Evolutionary conservation across 2,113 vertebrate species (phyloP), one percentile per base, ranked within the genome.

Genomic region (Periophthalmodon schlosseri): DNA sequence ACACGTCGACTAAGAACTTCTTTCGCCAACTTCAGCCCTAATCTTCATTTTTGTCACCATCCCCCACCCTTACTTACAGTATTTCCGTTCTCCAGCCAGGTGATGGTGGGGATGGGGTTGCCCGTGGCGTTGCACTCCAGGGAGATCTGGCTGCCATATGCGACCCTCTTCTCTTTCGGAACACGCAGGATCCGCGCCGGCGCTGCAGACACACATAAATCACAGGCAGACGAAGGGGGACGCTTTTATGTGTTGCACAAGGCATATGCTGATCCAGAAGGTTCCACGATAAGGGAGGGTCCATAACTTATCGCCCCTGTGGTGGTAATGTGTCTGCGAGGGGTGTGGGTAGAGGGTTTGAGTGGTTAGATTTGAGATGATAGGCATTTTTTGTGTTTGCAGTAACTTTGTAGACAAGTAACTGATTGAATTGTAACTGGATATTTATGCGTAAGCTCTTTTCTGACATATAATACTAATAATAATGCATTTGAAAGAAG

Each of bases 61-160:
- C 39, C 9, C 10, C 39, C 39, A 44, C 12, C n/a, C 36, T 33
- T 9, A 95, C 96, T 97, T 91, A 99, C 97, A 50, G 95, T 93
- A 90, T 97, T 97, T 72, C 97, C 97, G 10, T 98, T 98, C 93
- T 99, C 97, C 88, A 98, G 92, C 98, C 98, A 99, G 74, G 95
- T 96, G 84, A 99, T 86, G 16, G 94, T 95, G 39, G 98, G 97
- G 47, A 96, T 93, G 24, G 98, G 98, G 86, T 97, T 95, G 34
- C 98, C 98, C 0, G 95, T 95, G 0, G 96, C 97, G 0, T 94
- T 93, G 49, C 98, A 99, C 69, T 92, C 94, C 74, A 99, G 76
- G 0, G 92, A 95, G 76, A 98, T 94, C 91, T 96, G 89, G n/a
- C 96, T 95, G 36, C 96, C 96, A 66, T 96, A 98, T 15, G 93